Evolutionary conservation across 2,888 invertebrate genomes (phyloP), one percentile per base, ranked within the genome.

Genomic region (Hyposoter dolosus): DNA sequence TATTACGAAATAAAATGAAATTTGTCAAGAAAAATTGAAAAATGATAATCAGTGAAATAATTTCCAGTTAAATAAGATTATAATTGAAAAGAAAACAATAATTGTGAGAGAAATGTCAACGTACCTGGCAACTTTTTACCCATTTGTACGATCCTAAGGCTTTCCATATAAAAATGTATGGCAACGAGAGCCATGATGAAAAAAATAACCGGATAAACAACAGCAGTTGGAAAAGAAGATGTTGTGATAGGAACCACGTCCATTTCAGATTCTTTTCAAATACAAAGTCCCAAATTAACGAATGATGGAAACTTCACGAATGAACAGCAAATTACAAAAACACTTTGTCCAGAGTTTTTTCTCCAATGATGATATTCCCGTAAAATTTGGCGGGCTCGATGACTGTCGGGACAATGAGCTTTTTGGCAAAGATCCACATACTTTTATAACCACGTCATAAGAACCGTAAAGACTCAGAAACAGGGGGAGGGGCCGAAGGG

Each of bases 111-210:
- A 45, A 43, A 32, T 71, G 45, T 60, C 19, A 69, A 69, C 84
- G n/a, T 88, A 94, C 94, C 92, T 87, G 94, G 94, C 23, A 94
- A 63, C 83, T 93, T 93, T 7, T 89, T 90, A 23, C 92, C 92
- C 66, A 93, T 82, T 35, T 83, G 89, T 3, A 93, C 86, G 77
- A 90, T 83, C 66, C 92, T 88, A 40, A 81, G 83, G 9, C 87
- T 91, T 50, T 92, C 90, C 0, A 93, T 89, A 56, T 94, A 93
- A 87, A 91, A 94, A 85, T 94, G 92, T 28, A 91, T 60, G 9
- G 90, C 92, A 66, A 90, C 87, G 28, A 94, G 89, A 10, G 89
- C 84, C 0, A 90, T 83, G 7, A 91, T 76, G 3, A 93, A 85
- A 0, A 93, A 89, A 3, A 92, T 45, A 17, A 94, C 85, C 0